A percentile compares a stretch with the other conserved stretches of the same genome.
Conservation (phyloP, 2,797 vertebrate species). For the Sebastes aleutianus region DNA sequence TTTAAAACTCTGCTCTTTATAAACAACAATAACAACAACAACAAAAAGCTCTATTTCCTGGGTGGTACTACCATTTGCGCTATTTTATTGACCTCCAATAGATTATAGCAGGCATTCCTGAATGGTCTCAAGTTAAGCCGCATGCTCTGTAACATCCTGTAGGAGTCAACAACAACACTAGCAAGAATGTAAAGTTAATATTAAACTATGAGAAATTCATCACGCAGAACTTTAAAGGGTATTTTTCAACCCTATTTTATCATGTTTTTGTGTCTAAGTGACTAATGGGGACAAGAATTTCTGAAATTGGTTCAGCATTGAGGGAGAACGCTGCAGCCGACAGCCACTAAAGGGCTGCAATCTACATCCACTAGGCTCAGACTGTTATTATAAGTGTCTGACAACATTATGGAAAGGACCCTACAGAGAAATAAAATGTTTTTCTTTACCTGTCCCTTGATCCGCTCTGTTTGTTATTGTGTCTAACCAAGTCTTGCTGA, state of each 20-base stretch:
- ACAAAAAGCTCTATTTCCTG: neutral
- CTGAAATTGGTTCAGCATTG: neutral
- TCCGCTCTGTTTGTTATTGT: neutral
- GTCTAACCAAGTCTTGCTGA: neutral
- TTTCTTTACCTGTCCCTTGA: neutral
- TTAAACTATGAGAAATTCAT: conserved; percentile 14
- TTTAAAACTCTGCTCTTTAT: neutral
- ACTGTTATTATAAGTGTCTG: neutral
- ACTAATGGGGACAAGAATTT: neutral
- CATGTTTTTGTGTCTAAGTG: neutral
- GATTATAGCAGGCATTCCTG: neutral
- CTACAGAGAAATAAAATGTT: neutral
- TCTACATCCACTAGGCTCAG: neutral
- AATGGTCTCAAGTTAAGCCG: neutral
- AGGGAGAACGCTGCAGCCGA: neutral
- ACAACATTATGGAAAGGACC: neutral
- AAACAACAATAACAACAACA: neutral
- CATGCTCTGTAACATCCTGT: neutral
- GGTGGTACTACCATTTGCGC: neutral
- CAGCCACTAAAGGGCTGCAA: neutral
- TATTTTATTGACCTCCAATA: neutral
- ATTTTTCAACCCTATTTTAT: neutral
- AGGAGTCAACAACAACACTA: neutral
- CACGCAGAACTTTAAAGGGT: neutral
- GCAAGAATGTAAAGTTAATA: conserved; percentile 7